phyloP scores from a whole-genome alignment of 2,113 vertebrate species.

The Scomber colias region DNA sequence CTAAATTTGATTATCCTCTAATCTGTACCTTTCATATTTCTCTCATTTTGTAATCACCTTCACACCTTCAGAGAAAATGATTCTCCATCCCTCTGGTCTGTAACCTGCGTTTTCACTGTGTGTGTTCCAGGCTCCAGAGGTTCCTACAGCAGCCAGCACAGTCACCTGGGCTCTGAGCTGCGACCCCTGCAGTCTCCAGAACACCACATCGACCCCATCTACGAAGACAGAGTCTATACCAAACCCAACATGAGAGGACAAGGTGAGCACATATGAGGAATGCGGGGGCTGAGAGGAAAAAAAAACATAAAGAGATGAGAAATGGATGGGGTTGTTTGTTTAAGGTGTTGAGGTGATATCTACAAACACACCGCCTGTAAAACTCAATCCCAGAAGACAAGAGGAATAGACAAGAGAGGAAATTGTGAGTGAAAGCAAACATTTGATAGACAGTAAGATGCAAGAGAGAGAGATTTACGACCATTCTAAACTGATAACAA shows the following conservation, averaged over 20 bases:
- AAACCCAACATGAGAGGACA: conserved; percentile 96
- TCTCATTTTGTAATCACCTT: not conserved
- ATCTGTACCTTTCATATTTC: not conserved
- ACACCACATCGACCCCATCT: conserved; percentile 99
- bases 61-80: not conserved
- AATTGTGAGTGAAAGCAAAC: not conserved
- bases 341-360: not conserved
- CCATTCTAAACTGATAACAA: no score
- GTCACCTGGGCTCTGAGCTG: conserved; percentile 95
- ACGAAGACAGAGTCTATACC: conserved; percentile 98
- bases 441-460: not conserved
- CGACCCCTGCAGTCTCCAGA: conserved; percentile 98
- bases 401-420: not conserved
- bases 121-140: conserved; percentile 90
- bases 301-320: conserved; percentile 2
- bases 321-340: conserved; percentile 12
- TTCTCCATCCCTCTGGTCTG: not conserved
- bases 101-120: not conserved
- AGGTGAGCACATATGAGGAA: conserved; percentile 60
- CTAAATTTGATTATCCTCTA: not conserved
- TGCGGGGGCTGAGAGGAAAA: not conserved
- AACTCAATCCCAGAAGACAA: not conserved
- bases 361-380: conserved; percentile 1
- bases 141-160: conserved; percentile 97
- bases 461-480: no score